Conservation (phyloP, 2,888 invertebrate genomes). For the Trissolcus brochymenae region DNA sequence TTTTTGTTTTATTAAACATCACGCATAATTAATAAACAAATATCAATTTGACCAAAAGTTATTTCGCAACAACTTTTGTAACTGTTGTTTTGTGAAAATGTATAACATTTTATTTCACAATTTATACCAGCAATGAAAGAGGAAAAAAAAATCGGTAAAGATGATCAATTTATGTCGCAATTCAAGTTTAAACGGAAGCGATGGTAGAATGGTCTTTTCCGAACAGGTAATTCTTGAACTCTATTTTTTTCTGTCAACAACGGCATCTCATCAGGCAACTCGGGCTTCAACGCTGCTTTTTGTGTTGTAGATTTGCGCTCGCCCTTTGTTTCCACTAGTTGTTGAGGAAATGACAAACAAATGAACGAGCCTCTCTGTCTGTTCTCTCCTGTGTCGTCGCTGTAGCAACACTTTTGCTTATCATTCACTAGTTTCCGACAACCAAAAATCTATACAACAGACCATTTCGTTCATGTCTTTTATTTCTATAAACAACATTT, state of each 20-base stretch:
- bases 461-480: too few relatives aligned
- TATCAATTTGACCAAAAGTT: too few relatives aligned
- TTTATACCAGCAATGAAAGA: background rate
- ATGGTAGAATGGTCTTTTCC: conserved; percentile 70
- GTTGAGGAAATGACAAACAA: conserved; percentile 75
- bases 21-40: too few relatives aligned
- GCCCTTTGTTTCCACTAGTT: conserved; percentile 70
- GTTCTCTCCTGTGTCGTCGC: conserved; percentile 57
- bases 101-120: too few relatives aligned
- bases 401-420: conserved; percentile 59
- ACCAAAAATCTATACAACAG: conserved; percentile 14
- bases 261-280: conserved; percentile 63
- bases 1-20: too few relatives aligned
- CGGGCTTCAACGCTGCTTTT: conserved; percentile 66
- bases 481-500: background rate
- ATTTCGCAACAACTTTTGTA: background rate
- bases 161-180: conserved; percentile 26
- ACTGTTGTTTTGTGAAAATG: background rate
- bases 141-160: conserved; percentile 22
- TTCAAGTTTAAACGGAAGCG: conserved; percentile 61
- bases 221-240: conserved; percentile 72
- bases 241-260: conserved; percentile 63
- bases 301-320: conserved; percentile 65
- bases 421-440: conserved; percentile 38
- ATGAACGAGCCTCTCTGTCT: conserved; percentile 66